Conservation (phyloP, 2,113 vertebrate genomes). For the Ranitomeya imitator region DNA sequence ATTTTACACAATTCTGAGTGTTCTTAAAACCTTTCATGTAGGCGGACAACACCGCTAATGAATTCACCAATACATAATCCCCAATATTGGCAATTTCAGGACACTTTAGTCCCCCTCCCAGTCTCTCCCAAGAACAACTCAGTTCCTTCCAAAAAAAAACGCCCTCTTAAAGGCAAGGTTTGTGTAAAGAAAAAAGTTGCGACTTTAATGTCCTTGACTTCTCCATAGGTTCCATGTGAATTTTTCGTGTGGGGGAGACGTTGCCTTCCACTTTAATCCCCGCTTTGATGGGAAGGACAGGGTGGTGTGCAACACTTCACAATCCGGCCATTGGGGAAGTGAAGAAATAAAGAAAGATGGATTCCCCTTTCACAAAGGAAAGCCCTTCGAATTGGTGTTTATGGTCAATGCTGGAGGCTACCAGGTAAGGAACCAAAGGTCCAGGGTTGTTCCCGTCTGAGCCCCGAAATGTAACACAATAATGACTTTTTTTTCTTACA, state of each 20-base stretch:
- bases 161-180: too few species aligned
- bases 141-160: too few species aligned
- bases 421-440: conserved; percentile 67
- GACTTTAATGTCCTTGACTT: neutral
- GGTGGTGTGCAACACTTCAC: conserved; percentile 77
- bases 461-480: neutral
- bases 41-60: too few species aligned
- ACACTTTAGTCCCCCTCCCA: too few species aligned
- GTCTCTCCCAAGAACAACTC: too few species aligned
- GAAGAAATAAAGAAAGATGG: conserved; percentile 74
- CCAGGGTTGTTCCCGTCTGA: neutral
- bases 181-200: neutral
- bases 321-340: conserved; percentile 68
- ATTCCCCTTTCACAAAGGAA: conserved; percentile 74
- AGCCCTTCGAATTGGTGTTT: conserved; percentile 78
- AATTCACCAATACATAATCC: too few species aligned
- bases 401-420: conserved; percentile 64
- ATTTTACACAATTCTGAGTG: too few species aligned
- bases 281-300: conserved; percentile 81
- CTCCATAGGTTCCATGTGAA: conserved; percentile 75
- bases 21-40: too few species aligned
- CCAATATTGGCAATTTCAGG: too few species aligned
- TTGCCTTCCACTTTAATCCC: conserved; percentile 82
- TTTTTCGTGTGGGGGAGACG: conserved; percentile 72
- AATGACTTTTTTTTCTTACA: neutral